phyloP scores from a whole-genome alignment of 2,113 vertebrate species.

The Phylloscopus whistleri region DNA sequence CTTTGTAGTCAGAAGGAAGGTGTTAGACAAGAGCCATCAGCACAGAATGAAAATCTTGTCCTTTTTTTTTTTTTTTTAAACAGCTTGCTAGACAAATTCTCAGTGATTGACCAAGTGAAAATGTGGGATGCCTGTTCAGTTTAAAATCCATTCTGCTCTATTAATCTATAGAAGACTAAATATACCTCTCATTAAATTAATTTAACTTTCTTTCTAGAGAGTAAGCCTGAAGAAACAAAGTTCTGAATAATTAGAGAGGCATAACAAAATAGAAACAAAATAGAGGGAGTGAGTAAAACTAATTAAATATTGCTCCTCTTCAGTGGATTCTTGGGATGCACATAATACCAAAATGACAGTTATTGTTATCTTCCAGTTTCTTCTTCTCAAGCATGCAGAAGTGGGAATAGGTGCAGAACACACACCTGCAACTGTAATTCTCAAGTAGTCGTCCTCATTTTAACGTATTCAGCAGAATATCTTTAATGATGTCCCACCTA shows the following conservation, averaged over 20 bases:
- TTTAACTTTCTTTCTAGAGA: background rate
- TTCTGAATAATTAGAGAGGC: conserved; percentile 2
- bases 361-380: background rate
- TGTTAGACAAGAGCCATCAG: background rate
- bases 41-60: background rate
- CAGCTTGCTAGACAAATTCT: background rate
- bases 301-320: conserved; percentile 25
- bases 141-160: conserved; percentile 47
- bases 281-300: background rate
- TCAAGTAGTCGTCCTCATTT: background rate
- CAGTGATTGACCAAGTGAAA: background rate
- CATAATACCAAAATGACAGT: background rate
- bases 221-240: background rate
- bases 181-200: background rate
- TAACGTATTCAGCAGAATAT: background rate
- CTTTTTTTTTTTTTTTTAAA: background rate
- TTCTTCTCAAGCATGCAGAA: background rate
- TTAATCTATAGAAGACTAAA: conserved; percentile 16
- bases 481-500: background rate
- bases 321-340: background rate
- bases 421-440: background rate
- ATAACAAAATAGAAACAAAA: background rate
- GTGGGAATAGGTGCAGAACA: background rate
- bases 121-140: background rate
- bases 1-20: background rate